Evolutionary conservation across 1,140 invertebrate species (phyloP).

Genomic region (Patella vulgata): DNA sequence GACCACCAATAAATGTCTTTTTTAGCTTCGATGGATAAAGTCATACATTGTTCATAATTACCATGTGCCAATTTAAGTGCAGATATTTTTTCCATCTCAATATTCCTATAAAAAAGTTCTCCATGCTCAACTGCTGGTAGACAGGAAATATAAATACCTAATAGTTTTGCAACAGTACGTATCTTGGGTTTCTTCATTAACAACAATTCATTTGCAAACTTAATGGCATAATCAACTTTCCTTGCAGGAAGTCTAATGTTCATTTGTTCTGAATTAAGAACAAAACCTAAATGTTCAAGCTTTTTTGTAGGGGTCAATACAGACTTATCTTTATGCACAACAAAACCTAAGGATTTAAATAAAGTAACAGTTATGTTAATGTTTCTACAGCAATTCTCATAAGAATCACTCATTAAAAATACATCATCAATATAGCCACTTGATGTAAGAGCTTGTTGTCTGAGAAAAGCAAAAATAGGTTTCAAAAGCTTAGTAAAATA

Average conservation of each 20-base stretch:
- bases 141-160: too few relatives aligned
- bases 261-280: slow-evolving; percentile 14
- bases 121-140: too few relatives aligned
- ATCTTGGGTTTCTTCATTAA: too few relatives aligned
- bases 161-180: too few relatives aligned
- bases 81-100: too few relatives aligned
- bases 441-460: slow-evolving; percentile 2
- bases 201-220: too few relatives aligned
- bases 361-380: background rate
- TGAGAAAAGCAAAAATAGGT: slow-evolving; percentile 18
- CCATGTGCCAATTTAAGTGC: too few relatives aligned
- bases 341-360: slow-evolving; percentile 2
- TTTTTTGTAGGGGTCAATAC: background rate
- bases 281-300: slow-evolving; percentile 11
- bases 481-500: slow-evolving; percentile 22
- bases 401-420: background rate
- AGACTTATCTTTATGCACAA: slow-evolving; percentile 9
- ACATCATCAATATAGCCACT: slow-evolving; percentile 16
- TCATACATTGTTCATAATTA: too few relatives aligned
- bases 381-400: slow-evolving; percentile 7
- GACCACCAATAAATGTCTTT: too few relatives aligned
- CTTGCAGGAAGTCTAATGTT: background rate
- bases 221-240: background rate
- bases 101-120: too few relatives aligned
- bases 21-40: too few relatives aligned